Evolutionary conservation across 2,888 invertebrate genomes (phyloP), one percentile per base, ranked within the genome.

Genomic region (Aporophyla lueneburgensis): DNA sequence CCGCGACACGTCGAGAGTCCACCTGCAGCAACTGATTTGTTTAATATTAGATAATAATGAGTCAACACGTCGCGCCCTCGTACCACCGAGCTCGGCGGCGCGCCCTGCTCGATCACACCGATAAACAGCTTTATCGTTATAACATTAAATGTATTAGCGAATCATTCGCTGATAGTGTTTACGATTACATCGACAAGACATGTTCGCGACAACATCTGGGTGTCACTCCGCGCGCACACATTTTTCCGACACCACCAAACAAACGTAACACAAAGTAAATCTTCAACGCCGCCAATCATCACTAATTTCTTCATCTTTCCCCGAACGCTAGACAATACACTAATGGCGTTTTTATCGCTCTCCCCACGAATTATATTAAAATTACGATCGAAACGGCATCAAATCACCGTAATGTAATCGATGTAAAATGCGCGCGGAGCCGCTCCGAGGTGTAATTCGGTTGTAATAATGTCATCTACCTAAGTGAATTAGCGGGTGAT

Each of bases 381-480:
- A 93, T 92, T 89, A 93, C 90, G 86, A 90, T 91, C 87, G 89
- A 91, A 92, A 89, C 89, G 91, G 88, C 90, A 87, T 88, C 89
- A 88, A 92, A 91, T 90, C 89, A 91, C 88, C 88, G 86, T 85
- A 87, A 86, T 86, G 90, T 90, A 89, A 90, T 90, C 88, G 87
- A 89, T 87, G 90, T 87, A 80, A 80, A 85, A 83, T 87, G 88
- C 71, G 74, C 83, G 82, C 82, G 24, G 75, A 77, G 49, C 83
- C 83, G 84, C 86, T 86, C 67, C 84, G 85, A 89, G 85, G 89
- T 90, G 91, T 91, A 92, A 93, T 92, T 92, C 90, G 89, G 88
- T 89, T 90, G 81, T 93, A 92, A 93, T 94, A 91, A 93, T 93
- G 93, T 93, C 93, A 91, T 92, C 92, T 89, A 88, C 82, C 91